Evolutionary conservation across 2,888 invertebrate species (phyloP), one percentile per base, ranked within the genome.

Genomic region (Lottia scabra): DNA sequence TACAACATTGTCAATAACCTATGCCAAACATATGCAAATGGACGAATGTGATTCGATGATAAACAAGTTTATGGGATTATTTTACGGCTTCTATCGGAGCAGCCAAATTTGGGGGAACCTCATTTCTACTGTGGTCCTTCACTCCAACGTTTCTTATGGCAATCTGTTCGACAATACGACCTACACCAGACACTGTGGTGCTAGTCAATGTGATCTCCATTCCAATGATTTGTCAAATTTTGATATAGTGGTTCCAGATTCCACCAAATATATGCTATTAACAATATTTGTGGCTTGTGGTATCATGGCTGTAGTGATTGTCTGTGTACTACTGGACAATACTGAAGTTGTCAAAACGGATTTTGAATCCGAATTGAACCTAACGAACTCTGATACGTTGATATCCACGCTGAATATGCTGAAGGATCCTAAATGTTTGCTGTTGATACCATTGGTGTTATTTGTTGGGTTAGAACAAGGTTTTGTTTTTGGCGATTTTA

Each of bases 31-130:
- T 73, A 79, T 80, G 26, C 75, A 80, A 5, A 75, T 80, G 2
- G 74, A 81, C 16, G 80, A 84, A 38, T 82, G 80, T 26, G 87
- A 88, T 63, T 77, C 80, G 23, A 79, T 85, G 19, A 82, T 88
- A 64, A 85, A 84, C 71, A 83, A 83, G 71, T 87, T 86, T 76
- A 87, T 86, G 84, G 86, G 87, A 16, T 84, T 88, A 71, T 88
- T 88, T 70, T 84, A 83, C 70, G 85, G 84, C 13, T 81, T 87
- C 63, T 85, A 84, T 72, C 81, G 87, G 68, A 84, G 82, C 65
- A 86, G 86, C 68, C 86, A 87, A 70, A 83, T 88, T 13, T 87
- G 87, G 87, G 88, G 87, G 16, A 86, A 88, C 71, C 77, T 87
- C 12, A 84, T 88, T 26, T 85, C 87, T 2, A 84, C 87, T 4